Conservation (phyloP, 2,113 vertebrate species). For the Bubo blakistoni region DNA sequence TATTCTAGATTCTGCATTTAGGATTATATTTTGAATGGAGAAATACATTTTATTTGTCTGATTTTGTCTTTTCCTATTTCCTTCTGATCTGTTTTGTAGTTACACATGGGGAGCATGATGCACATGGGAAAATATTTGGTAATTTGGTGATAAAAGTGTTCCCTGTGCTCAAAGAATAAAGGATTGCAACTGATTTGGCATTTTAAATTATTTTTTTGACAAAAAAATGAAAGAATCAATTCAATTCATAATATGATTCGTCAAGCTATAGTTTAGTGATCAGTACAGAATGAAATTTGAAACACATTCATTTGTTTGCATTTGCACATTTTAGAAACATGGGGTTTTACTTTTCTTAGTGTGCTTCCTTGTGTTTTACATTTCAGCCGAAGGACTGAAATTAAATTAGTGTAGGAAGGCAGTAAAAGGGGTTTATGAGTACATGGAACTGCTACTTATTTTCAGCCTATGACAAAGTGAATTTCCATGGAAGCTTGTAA, state of each 20-base stretch:
- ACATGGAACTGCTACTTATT: not conserved
- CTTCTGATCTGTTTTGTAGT: not conserved
- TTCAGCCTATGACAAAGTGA: not conserved
- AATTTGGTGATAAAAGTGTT: not conserved
- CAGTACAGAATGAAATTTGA: not conserved
- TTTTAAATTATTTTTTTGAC: not conserved
- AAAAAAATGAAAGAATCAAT: not conserved
- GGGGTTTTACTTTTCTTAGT: not conserved
- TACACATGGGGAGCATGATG: not conserved
- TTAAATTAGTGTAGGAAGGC: not conserved
- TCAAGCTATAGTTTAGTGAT: not conserved
- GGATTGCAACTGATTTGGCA: not conserved
- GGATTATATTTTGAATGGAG: not conserved
- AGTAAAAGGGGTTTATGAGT: not conserved
- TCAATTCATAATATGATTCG: not conserved
- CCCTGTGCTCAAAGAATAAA: not conserved
- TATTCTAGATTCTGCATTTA: not conserved
- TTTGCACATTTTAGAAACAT: not conserved
- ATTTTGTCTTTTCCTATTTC: not conserved
- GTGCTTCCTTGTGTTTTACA: not conserved
- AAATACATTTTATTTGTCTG: not conserved
- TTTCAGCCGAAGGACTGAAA: not conserved
- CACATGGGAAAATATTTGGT: not conserved
- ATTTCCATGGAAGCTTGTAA: not conserved
- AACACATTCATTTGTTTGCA: not conserved